These are phyloP conservation scores for Leptinotarsa rubiginosa DNA, from an alignment of 2,888 invertebrate genomes.

Conservation along the genomic window DNA sequence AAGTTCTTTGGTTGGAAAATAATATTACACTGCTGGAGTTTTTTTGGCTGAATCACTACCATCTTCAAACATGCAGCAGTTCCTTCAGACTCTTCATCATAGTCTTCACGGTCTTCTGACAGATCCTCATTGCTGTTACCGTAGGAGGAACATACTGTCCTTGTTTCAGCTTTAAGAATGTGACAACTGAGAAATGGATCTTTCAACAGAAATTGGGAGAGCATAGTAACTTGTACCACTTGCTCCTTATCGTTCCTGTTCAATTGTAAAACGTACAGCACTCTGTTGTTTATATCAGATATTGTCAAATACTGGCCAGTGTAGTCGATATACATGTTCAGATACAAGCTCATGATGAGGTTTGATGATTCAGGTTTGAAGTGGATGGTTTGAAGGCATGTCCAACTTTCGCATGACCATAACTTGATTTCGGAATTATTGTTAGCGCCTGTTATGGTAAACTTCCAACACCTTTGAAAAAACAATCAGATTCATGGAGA, in stretches of 20 bases:
- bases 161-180: conserved; percentile 80
- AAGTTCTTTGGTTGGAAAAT: conserved; percentile 60
- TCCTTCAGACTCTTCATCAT: conserved; percentile 69
- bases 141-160: conserved; percentile 66
- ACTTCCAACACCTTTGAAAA: conserved; percentile 87
- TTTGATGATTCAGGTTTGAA: conserved; percentile 71
- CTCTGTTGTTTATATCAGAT: conserved; percentile 82
- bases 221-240: conserved; percentile 76
- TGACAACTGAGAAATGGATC: conserved; percentile 91
- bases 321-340: conserved; percentile 86
- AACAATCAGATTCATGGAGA: not conserved
- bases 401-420: conserved; percentile 97
- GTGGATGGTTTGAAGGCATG: conserved; percentile 87
- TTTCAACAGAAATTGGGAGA: conserved; percentile 89
- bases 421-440: conserved; percentile 91
- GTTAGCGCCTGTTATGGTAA: conserved; percentile 90
- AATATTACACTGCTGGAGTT: conserved; percentile 79
- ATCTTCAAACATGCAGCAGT: conserved; percentile 70
- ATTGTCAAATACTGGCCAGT: conserved; percentile 88
- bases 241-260: conserved; percentile 73
- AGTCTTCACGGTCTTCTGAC: conserved; percentile 68
- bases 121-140: conserved; percentile 70
- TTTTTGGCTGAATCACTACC: conserved; percentile 89
- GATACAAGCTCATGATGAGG: conserved; percentile 65
- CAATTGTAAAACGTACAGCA: conserved; percentile 82